These are phyloP conservation scores for Dendropsophus ebraccatus DNA, from an alignment of 2,113 vertebrate species.

Conservation along the genomic window DNA sequence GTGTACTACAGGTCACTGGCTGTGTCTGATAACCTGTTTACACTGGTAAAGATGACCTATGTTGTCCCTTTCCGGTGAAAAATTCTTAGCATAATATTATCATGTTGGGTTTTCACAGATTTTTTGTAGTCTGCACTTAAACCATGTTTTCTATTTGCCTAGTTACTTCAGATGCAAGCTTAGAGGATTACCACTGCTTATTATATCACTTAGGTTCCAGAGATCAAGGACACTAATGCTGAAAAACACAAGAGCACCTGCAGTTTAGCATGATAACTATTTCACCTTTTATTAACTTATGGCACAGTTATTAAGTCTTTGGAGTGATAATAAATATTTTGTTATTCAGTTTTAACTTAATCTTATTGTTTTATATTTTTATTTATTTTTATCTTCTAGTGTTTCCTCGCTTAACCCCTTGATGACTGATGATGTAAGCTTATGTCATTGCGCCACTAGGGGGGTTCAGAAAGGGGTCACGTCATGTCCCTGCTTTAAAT, in stretches of 20 bases:
- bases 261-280: not conserved
- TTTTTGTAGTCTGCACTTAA: not conserved
- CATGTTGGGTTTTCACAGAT: not conserved
- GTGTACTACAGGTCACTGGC: too few species aligned
- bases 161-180: not conserved
- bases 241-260: not conserved
- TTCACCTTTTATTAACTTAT: not conserved
- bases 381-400: too few species aligned
- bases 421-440: too few species aligned
- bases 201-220: slow-evolving; percentile 11
- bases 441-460: too few species aligned
- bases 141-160: slow-evolving; percentile 24
- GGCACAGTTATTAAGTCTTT: not conserved
- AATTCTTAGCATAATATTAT: not conserved
- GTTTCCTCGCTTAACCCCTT: too few species aligned
- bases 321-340: not conserved
- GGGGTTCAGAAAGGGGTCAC: too few species aligned
- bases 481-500: too few species aligned
- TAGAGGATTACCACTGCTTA: not conserved
- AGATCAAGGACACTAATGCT: slow-evolving; percentile 19
- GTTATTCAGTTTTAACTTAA: too few species aligned
- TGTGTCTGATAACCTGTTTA: not conserved
- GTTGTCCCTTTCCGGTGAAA: not conserved
- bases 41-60: not conserved
- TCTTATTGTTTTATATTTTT: too few species aligned